These are phyloP conservation scores for Gandaritis pyraliata DNA, from an alignment of 2,888 invertebrate genomes.

Conservation along the genomic window DNA sequence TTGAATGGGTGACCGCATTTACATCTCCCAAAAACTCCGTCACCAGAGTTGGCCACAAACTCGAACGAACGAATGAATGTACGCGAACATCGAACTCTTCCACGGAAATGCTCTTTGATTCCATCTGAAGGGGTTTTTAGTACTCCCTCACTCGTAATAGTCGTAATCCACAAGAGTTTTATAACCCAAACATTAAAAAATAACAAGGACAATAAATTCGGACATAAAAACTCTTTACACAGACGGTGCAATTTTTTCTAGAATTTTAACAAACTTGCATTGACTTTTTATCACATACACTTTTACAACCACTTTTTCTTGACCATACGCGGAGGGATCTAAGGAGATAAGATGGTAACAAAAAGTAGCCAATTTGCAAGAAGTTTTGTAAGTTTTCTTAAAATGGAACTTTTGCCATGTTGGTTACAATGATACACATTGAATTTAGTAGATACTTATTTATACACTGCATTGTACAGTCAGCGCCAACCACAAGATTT, in stretches of 20 bases:
- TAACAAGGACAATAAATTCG: conserved; percentile 2
- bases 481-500: too few species aligned
- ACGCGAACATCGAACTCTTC: too few species aligned
- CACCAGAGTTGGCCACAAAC: too few species aligned
- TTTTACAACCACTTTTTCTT: conserved; percentile 15
- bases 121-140: too few species aligned
- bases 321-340: background rate
- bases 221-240: background rate
- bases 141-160: too few species aligned
- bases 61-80: too few species aligned
- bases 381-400: conserved; percentile 15
- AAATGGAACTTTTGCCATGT: conserved; percentile 11
- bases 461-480: too few species aligned
- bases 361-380: conserved; percentile 28
- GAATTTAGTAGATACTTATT: background rate
- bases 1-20: too few species aligned
- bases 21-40: too few species aligned
- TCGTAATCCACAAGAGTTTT: background rate
- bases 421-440: conserved; percentile 9
- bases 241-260: background rate
- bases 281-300: conserved; percentile 14
- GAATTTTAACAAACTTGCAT: conserved; percentile 6
- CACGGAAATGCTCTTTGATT: too few species aligned
- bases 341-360: conserved; percentile 2
- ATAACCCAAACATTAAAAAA: background rate